These are phyloP conservation scores for Datnioides undecimradiatus DNA, from an alignment of 2,113 vertebrate species.

Conservation along the genomic window DNA sequence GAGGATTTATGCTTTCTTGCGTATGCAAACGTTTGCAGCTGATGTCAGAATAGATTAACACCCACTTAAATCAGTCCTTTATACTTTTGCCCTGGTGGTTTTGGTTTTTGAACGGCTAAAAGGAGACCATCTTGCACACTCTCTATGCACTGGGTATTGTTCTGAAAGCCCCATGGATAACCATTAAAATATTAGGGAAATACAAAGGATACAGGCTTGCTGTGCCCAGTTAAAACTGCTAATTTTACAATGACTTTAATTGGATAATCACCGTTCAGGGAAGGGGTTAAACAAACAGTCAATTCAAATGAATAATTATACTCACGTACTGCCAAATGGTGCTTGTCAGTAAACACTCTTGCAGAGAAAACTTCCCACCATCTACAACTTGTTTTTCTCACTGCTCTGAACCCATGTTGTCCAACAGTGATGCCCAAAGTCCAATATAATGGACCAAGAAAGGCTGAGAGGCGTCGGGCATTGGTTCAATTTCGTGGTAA, in stretches of 20 bases:
- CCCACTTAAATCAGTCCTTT: not conserved
- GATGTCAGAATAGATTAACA: not conserved
- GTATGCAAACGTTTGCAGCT: too few relatives aligned
- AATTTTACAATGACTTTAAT: not conserved
- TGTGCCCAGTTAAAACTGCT: not conserved
- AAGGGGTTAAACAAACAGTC: not conserved
- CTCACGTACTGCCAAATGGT: not conserved
- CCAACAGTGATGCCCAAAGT: not conserved
- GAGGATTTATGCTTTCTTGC: too few relatives aligned
- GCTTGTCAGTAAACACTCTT: not conserved
- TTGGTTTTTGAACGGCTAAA: not conserved
- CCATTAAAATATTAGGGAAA: too few relatives aligned
- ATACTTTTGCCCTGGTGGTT: not conserved
- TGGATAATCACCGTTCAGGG: not conserved
- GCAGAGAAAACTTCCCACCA: not conserved
- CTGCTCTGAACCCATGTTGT: too few relatives aligned
- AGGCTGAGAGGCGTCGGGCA: too few relatives aligned
- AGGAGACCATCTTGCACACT: not conserved
- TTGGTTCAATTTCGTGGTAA: too few relatives aligned
- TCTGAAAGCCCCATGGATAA: not conserved
- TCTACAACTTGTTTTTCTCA: not conserved
- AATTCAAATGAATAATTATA: not conserved
- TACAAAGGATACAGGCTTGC: not conserved
- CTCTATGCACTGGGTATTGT: not conserved
- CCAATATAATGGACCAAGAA: too few relatives aligned